phyloP scores from a whole-genome alignment of 2,888 invertebrate species.

The Aphodius granarius region DNA sequence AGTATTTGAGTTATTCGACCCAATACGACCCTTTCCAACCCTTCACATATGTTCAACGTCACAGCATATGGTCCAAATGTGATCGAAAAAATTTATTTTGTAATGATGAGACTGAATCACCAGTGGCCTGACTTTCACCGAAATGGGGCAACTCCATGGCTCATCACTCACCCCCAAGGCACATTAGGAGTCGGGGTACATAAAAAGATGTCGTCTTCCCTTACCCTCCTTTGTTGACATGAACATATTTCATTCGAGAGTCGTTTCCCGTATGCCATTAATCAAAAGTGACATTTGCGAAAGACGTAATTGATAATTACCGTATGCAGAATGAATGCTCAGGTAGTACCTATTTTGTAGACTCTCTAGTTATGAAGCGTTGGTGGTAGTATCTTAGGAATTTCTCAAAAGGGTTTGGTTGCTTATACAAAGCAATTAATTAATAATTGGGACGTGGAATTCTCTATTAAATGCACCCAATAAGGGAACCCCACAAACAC shows the following conservation, averaged over 20 bases:
- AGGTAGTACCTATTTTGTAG: no score
- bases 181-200: not conserved
- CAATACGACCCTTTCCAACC: not conserved
- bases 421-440: no score
- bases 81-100: not conserved
- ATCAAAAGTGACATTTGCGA: not conserved
- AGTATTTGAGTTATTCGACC: not conserved
- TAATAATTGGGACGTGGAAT: no score
- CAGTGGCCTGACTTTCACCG: not conserved
- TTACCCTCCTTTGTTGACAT: not conserved
- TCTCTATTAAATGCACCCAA: no score
- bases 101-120: not conserved
- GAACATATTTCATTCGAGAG: not conserved
- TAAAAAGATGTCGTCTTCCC: not conserved
- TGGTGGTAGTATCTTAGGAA: no score
- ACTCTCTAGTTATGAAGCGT: no score
- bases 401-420: no score
- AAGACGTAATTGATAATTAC: not conserved
- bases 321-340: not conserved
- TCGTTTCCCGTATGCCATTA: not conserved
- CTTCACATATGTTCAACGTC: not conserved
- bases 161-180: not conserved
- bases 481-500: no score
- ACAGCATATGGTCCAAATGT: no score
- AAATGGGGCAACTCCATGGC: not conserved